These are phyloP conservation scores for Psephotus haematonotus DNA, from an alignment of 2,113 vertebrate species.

Conservation along the genomic window DNA sequence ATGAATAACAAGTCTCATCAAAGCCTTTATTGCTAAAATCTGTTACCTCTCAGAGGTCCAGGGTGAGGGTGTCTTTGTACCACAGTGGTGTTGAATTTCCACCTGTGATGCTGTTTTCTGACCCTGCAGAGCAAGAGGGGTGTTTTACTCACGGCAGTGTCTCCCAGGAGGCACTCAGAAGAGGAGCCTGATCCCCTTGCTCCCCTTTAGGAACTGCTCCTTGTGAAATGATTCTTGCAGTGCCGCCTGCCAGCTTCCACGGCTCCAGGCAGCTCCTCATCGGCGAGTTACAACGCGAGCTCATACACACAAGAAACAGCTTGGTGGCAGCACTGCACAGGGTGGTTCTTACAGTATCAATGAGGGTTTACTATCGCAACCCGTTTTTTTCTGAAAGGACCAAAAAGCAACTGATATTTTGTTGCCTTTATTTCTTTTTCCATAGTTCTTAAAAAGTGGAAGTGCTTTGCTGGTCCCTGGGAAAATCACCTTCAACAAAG, in stretches of 20 bases:
- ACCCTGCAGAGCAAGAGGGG: not conserved
- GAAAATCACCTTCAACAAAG: constrained; percentile 36
- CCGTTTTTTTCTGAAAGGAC: fast-evolving
- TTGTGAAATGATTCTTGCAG: fast-evolving
- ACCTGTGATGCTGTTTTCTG: fast-evolving
- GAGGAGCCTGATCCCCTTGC: not conserved
- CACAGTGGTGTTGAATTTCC: fast-evolving
- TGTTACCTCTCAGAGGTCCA: fast-evolving
- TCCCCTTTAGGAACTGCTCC: not conserved
- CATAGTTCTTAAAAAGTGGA: constrained; percentile 1
- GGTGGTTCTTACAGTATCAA: fast-evolving
- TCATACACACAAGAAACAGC: fast-evolving
- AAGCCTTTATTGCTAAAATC: not conserved
- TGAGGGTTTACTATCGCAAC: not conserved
- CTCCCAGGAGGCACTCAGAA: not conserved
- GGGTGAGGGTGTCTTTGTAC: fast-evolving
- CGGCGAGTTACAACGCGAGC: fast-evolving
- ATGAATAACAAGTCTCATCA: not conserved
- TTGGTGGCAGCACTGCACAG: not conserved
- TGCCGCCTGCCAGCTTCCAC: fast-evolving
- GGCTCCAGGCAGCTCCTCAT: fast-evolving
- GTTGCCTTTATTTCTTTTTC: not conserved
- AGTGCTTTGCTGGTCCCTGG: constrained; percentile 34
- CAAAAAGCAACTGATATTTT: not conserved
- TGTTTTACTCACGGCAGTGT: fast-evolving